Base-by-base conservation (phyloP, 2,797 vertebrate species). In the Sebastes hubbsi region DNA sequence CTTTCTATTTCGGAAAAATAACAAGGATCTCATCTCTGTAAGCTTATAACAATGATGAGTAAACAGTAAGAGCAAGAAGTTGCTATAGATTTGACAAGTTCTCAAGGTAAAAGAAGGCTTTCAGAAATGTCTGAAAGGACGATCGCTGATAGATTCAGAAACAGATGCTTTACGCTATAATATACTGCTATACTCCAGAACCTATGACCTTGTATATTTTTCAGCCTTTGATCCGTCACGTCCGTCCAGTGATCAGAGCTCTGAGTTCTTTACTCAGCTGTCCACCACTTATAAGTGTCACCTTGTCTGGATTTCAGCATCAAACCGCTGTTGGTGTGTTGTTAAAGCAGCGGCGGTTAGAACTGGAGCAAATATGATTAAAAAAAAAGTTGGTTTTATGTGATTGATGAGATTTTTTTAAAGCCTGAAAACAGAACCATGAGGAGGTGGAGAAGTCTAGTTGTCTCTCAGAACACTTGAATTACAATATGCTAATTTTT, bases 221-320 rank as follows among this genome's bases (percentile, higher is more conserved):
- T 49, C 38, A 75, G 58, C 58, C 56, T 69, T 72, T 81, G 61
- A 80, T 87, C 63, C 18, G 27, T 78, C 61, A 75, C 67, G 20
- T 77, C 62, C 52, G 46, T 71, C 32, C 54, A 12, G 8, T 36
- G 71, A 75, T 70, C 73, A 70, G 52, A 87, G 14, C 69, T 38
- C 65, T 68, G 25, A 66, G 61, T 32, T 79, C 76, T 75, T 61
- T 42, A 52, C 56, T 72, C 60, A 63, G 58, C 71, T 75, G 77
- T 80, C 34, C 66, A 68, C 20, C 61, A 56, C 55, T 52, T 54
- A 60, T 32, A 34, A 27, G 60, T 34, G 70, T 75, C 64, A 63
- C 29, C 36, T 58, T 65, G 63, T 86, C 58, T 65, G 34, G 8
- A 79, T 61, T 69, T 78, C 59, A 64, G n/a, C 52, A 55, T 72